Conservation (phyloP, 2,888 invertebrate genomes). For the Pachycephus smyrnensis region DNA sequence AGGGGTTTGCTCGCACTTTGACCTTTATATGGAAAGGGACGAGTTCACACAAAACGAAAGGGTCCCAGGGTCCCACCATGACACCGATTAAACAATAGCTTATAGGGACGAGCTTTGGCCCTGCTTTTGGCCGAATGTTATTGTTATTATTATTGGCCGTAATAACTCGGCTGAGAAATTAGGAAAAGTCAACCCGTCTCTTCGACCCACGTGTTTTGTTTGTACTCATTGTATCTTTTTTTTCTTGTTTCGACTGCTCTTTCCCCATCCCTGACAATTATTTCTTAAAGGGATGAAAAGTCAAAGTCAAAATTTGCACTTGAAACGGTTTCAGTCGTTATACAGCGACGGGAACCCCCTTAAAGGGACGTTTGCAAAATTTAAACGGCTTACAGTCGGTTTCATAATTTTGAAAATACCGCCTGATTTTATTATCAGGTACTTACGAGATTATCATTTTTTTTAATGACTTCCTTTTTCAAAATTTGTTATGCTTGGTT, state of each 20-base stretch:
- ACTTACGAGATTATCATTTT: not conserved
- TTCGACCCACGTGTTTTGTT: not conserved
- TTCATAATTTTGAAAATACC: not conserved
- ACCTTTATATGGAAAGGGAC: not conserved
- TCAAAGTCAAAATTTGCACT: not conserved
- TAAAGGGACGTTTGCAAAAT: not conserved
- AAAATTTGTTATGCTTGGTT: not conserved
- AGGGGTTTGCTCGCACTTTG: not conserved
- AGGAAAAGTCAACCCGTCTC: slow-evolving; percentile 11
- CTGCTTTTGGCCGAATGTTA: slow-evolving; percentile 11
- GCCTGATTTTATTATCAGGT: not conserved
- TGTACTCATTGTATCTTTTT: not conserved
- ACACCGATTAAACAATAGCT: slow-evolving; percentile 9
- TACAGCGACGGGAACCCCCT: not conserved
- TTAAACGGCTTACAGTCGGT: not conserved
- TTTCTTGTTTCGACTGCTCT: not conserved
- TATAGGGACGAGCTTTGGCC: not conserved
- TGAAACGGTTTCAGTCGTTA: not conserved
- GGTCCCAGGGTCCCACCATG: slow-evolving; percentile 20
- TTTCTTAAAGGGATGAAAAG: not conserved
- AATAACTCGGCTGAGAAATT: slow-evolving; percentile 21
- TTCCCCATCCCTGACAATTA: not conserved
- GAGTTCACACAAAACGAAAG: slow-evolving; percentile 27
- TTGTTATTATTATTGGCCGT: slow-evolving; percentile 27
- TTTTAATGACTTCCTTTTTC: not conserved